Evolutionary conservation across 1,140 invertebrate species (phyloP).

Genomic region (Cydia pomonella): DNA sequence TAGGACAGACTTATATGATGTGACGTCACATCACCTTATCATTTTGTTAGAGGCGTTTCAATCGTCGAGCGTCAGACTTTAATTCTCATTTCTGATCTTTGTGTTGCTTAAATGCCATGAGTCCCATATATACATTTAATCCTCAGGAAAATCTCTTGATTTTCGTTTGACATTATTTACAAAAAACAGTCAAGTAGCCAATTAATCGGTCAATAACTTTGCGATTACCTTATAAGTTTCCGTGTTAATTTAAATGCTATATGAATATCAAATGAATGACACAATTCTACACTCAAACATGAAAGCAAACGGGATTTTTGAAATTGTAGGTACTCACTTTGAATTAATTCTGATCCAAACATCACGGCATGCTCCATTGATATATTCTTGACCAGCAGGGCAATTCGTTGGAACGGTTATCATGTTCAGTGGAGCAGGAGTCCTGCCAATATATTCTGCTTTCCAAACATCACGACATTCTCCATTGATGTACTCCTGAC

Average conservation of each 20-base stretch:
- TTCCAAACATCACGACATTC: slow-evolving; percentile 41
- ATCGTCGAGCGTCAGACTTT: no score
- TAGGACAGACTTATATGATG: no score
- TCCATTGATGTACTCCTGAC: slow-evolving; percentile 41
- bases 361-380: slow-evolving; percentile 44
- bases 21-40: no score
- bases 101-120: no score
- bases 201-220: neutral
- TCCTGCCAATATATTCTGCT: neutral
- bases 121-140: no score
- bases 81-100: no score
- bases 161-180: no score
- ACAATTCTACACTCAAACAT: neutral
- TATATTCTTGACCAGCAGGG: slow-evolving; percentile 37
- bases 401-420: slow-evolving; percentile 38
- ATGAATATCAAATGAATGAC: neutral
- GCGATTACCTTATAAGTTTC: neutral
- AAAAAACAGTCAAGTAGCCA: no score
- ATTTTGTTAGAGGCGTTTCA: no score
- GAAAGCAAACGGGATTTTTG: no score
- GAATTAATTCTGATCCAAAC: slow-evolving; percentile 37
- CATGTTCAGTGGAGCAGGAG: neutral
- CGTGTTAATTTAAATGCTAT: neutral
- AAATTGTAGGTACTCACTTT: slow-evolving; percentile 10
- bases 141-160: no score